These are phyloP conservation scores for Phlogophora meticulosa DNA, from an alignment of 2,888 invertebrate species.

Conservation along the genomic window DNA sequence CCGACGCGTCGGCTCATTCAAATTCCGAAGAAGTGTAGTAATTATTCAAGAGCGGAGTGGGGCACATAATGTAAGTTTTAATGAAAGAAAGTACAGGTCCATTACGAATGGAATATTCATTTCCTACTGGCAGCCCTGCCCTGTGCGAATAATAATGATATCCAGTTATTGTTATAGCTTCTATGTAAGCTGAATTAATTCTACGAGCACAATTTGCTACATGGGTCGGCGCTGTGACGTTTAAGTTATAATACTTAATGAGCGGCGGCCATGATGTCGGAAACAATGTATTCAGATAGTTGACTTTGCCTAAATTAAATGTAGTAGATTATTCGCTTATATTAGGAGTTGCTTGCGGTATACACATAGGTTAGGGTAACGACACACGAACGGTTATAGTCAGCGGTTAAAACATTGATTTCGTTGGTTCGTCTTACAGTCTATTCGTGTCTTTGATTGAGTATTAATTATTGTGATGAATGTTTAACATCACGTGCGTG, in stretches of 20 bases:
- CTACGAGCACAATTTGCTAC: conserved; percentile 75
- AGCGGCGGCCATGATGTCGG: conserved; percentile 63
- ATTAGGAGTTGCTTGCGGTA: conserved; percentile 25
- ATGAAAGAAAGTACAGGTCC: conserved; percentile 81
- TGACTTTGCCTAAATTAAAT: conserved; percentile 60
- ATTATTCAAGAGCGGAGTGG: conserved; percentile 76
- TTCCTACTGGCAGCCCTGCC: conserved; percentile 70
- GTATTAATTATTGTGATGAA: conserved; percentile 27
- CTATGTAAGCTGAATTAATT: conserved; percentile 80
- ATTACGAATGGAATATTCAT: conserved; percentile 82
- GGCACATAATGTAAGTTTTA: conserved; percentile 80
- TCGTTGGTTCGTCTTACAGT: background rate
- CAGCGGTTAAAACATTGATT: background rate
- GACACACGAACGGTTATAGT: background rate
- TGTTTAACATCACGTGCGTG: conserved; percentile 27
- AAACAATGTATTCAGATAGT: conserved; percentile 62
- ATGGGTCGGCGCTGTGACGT: conserved; percentile 73
- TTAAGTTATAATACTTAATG: conserved; percentile 75
- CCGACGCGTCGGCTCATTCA: conserved; percentile 69
- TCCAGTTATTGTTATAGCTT: conserved; percentile 80
- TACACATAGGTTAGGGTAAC: conserved; percentile 7
- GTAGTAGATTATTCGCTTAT: conserved; percentile 42
- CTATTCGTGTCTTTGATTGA: conserved; percentile 14
- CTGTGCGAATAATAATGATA: conserved; percentile 78
- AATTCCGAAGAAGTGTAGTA: conserved; percentile 74